Evolutionary conservation across 2,888 invertebrate species (phyloP), one percentile per base, ranked within the genome.

Genomic region (Spilosoma lubricipeda): DNA sequence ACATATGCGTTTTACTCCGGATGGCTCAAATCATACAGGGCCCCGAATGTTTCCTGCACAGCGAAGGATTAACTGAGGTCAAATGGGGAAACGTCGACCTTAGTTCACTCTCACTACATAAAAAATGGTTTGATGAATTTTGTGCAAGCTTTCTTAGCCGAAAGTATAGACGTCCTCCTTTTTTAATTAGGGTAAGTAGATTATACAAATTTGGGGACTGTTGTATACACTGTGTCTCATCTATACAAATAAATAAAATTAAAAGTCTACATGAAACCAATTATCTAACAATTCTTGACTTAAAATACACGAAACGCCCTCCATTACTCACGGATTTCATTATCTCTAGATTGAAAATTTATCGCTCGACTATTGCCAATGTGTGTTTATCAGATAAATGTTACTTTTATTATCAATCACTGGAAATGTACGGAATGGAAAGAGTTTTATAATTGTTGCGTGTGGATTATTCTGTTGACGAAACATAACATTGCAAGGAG

Each of bases 351-450:
- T 86, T 77, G 73, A 71, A 72, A 75, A 79, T 72, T 81, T 85
- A 85, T 85, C 84, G 76, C 36, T 11, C 42, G 36, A 59, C 79
- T 71, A 75, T 75, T 80, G 74, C 80, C 76, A 74, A 67, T 78
- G 80, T 74, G 30, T 42, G 70, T 85, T 76, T 85, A 85, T 86
- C 84, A 81, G 84, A 85, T 86, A 86, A 85, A 79, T 82, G 7
- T 7, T 65, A 71, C 33, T 65, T 30, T 18, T 63, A 63, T 63
- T 63, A 63, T 66, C 39, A 65, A 86, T 83, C 75, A 85, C 75
- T 73, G 52, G 73, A 77, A 77, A 79, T 79, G 72, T 75, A 71
- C 75, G 72, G 72, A 70, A 76, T 78, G 68, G 68, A 76, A 70
- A 63, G 63, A 63, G 30, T 63, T 75, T 72, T 78, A 82, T 73